Conservation (phyloP, 2,797 vertebrate genomes). For the Hoplostethus atlanticus region DNA sequence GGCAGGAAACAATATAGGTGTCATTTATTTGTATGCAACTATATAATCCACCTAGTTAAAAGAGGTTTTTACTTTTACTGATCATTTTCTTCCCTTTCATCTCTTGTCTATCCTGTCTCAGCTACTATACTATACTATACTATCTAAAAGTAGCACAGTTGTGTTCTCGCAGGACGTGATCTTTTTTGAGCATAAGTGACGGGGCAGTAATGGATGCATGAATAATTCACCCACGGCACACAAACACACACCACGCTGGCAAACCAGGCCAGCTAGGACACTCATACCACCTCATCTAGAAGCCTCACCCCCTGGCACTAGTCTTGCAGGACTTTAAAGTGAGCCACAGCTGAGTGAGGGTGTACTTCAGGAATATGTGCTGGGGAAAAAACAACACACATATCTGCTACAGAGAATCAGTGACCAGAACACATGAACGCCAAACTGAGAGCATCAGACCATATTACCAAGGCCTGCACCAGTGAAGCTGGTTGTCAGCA, state of each 20-base stretch:
- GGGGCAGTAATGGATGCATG: conserved; percentile 43
- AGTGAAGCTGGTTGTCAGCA: conserved; percentile 1
- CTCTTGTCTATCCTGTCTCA: neutral
- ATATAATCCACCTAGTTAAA: conserved; percentile 10
- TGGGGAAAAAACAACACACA: neutral
- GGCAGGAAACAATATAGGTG: neutral
- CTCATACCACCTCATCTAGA: conserved; percentile 28
- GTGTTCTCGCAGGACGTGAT: conserved; percentile 17
- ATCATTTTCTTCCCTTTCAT: conserved; percentile 25
- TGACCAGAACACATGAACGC: neutral
- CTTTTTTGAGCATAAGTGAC: conserved; percentile 35
- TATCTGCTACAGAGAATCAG: neutral
- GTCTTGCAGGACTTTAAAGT: conserved; percentile 26
- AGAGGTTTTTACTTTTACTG: conserved; percentile 18
- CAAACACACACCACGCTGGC: conserved; percentile 29
- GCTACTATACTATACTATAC: too few species aligned
- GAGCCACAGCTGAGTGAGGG: conserved; percentile 8
- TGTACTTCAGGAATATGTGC: neutral
- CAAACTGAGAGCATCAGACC: neutral
- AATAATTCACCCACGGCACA: conserved; percentile 64
- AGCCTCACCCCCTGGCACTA: conserved; percentile 28
- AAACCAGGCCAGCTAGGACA: conserved; percentile 25
- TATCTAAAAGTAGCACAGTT: conserved; percentile 26
- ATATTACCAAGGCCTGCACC: neutral
- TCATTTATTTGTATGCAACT: neutral